Conservation (phyloP, 2,113 vertebrate genomes). For the Oreochromis tanganicae region DNA sequence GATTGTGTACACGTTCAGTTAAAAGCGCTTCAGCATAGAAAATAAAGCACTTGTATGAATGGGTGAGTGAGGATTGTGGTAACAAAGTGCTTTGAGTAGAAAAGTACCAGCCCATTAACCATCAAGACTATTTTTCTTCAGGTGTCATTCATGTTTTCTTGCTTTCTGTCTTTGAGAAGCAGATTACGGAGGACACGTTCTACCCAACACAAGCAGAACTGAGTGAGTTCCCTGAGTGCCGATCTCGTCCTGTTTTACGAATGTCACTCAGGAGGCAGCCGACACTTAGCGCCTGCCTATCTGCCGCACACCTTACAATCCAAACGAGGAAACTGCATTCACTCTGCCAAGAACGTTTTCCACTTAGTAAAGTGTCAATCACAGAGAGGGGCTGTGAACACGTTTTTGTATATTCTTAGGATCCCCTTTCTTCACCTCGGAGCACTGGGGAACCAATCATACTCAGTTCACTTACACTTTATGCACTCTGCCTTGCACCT, state of each 20-base stretch:
- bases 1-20: not conserved
- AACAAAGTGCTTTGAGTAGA: not conserved
- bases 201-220: not conserved
- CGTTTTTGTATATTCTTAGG: not conserved
- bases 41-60: not conserved
- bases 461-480: not conserved
- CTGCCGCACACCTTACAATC: not conserved
- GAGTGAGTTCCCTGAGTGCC: slow-evolving; percentile 1
- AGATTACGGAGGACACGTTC: not conserved
- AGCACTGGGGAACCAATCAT: not conserved
- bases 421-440: not conserved
- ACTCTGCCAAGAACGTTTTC: not conserved
- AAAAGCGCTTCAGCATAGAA: not conserved
- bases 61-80: not conserved
- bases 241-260: slow-evolving; percentile 3
- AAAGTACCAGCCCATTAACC: not conserved
- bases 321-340: slow-evolving; percentile 19
- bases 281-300: slow-evolving; percentile 12
- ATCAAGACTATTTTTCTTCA: not conserved
- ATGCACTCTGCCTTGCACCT: not conserved
- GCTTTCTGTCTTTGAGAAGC: not conserved
- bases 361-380: slow-evolving; percentile 24
- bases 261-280: slow-evolving; percentile 8
- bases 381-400: not conserved
- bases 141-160: not conserved